Conservation (phyloP, 2,888 invertebrate species). For the Eumacrocentrus americanus region DNA sequence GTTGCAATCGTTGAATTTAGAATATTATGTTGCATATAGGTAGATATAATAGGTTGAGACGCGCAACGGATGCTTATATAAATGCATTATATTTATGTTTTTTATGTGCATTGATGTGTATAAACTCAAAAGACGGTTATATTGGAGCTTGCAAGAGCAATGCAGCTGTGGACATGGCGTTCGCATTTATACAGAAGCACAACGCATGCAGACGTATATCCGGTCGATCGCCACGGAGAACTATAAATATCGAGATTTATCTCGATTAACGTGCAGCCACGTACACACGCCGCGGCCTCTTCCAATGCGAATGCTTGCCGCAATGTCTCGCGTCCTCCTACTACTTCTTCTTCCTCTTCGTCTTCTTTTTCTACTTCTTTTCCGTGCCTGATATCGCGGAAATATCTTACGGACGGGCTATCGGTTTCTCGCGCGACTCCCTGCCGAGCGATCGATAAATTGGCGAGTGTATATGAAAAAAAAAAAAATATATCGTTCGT, state of each 20-base stretch:
- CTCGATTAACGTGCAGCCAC: slow-evolving; percentile 43
- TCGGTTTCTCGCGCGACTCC: slow-evolving; percentile 41
- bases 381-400: slow-evolving; percentile 30
- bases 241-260: slow-evolving; percentile 51
- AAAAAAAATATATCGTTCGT: no score
- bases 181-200: slow-evolving; percentile 46
- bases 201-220: slow-evolving; percentile 40
- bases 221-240: slow-evolving; percentile 40
- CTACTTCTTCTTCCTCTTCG: neutral
- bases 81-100: neutral
- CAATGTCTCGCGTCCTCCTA: neutral
- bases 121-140: no score
- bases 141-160: slow-evolving; percentile 2
- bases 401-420: slow-evolving; percentile 36
- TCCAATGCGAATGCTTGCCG: neutral
- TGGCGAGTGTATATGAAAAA: neutral
- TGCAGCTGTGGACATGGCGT: slow-evolving; percentile 41
- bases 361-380: no score
- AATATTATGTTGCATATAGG: slow-evolving; percentile 8
- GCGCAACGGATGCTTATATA: neutral
- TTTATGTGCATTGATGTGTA: no score
- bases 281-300: slow-evolving; percentile 10
- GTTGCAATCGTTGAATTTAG: neutral
- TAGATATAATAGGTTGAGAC: neutral
- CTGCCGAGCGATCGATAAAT: slow-evolving; percentile 22